Conservation (phyloP, 2,113 vertebrate species). For the Mirza zaza region DNA sequence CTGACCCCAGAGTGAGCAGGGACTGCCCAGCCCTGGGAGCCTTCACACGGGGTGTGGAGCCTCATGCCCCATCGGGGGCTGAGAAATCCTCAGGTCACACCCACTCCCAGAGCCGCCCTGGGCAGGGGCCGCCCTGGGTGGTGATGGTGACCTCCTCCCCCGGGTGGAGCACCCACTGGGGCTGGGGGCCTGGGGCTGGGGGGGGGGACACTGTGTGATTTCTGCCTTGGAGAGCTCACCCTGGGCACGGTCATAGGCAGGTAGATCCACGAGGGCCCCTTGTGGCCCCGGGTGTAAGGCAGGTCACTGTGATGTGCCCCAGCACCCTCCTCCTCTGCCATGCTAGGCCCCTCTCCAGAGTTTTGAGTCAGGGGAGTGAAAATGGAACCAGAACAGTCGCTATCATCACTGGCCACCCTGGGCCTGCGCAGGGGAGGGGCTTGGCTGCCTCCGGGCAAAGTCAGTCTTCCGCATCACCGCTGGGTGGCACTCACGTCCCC, state of each 20-base stretch:
- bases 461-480: background rate
- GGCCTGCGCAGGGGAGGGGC: background rate
- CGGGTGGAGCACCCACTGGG: accelerated
- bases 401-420: background rate
- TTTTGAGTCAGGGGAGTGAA: background rate
- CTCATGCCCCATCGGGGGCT: accelerated
- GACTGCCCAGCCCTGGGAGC: background rate
- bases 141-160: background rate
- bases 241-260: accelerated
- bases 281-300: too few species aligned
- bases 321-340: background rate
- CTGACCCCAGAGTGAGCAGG: background rate
- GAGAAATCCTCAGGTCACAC: background rate
- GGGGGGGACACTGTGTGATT: too few species aligned
- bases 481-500: background rate
- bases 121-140: background rate
- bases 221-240: background rate
- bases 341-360: background rate
- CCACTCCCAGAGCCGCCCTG: background rate
- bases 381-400: background rate
- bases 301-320: background rate
- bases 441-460: background rate
- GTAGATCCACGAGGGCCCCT: background rate
- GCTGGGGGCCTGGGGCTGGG: too few species aligned
- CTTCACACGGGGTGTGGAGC: accelerated